Conservation (phyloP, 2,797 vertebrate genomes). For the Phalanger gymnotis region DNA sequence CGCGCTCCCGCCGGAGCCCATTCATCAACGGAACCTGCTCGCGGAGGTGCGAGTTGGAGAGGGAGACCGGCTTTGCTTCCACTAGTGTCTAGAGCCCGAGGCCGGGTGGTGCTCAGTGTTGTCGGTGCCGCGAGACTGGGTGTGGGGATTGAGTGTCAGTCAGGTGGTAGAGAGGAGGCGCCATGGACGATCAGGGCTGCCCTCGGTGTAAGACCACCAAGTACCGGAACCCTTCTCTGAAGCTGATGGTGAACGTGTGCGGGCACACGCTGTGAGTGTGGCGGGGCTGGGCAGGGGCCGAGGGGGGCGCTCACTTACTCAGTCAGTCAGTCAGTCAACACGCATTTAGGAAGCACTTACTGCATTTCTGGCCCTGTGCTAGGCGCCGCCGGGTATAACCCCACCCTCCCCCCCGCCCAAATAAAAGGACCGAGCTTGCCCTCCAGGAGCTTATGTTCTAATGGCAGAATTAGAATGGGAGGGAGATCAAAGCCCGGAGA, state of each 20-base stretch:
- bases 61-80: conserved; percentile 34
- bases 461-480: neutral
- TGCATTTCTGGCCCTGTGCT: neutral
- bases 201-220: conserved; percentile 98
- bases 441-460: neutral
- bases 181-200: conserved; percentile 96
- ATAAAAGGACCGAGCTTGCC: neutral
- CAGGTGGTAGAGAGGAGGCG: neutral
- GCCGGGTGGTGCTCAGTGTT: neutral
- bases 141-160: rapidly evolving
- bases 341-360: neutral
- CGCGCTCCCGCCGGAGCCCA: conserved; percentile 38
- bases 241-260: conserved; percentile 99
- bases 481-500: neutral
- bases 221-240: conserved; percentile 96
- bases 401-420: neutral
- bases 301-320: neutral
- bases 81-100: rapidly evolving
- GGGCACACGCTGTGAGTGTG: conserved; percentile 98
- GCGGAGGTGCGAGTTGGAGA: conserved; percentile 44
- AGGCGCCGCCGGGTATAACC: neutral
- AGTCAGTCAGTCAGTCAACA: neutral
- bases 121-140: neutral
- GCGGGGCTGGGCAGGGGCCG: neutral
- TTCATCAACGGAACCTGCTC: conserved; percentile 43